A percentile compares a stretch with the other conserved stretches of the same genome.
phyloP scores from a whole-genome alignment of 2,888 invertebrate species.

The Crossocerus cetratus region DNA sequence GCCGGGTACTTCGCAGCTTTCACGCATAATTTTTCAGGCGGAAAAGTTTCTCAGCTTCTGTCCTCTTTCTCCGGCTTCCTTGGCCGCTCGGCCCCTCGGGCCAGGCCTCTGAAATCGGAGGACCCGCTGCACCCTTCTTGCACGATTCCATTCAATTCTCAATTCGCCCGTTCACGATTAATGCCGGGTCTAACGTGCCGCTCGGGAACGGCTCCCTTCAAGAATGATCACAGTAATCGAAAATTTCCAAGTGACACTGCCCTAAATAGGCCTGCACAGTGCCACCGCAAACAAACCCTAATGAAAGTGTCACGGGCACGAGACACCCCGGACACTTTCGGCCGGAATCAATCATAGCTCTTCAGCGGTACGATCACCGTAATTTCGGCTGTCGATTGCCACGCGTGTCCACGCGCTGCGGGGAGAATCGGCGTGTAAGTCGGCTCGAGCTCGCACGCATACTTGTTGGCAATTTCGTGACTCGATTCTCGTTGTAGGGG shows the following conservation, averaged over 20 bases:
- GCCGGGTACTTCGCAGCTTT: slow-evolving; percentile 55
- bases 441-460: not conserved
- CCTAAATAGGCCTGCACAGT: no score
- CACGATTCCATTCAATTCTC: no score
- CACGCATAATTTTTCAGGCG: slow-evolving; percentile 45
- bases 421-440: no score
- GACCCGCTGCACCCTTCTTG: not conserved
- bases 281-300: no score
- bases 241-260: no score
- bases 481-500: slow-evolving; percentile 16
- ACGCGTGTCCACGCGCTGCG: not conserved
- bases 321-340: no score
- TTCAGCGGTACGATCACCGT: slow-evolving; percentile 15
- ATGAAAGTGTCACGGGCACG: no score
- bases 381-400: slow-evolving; percentile 23
- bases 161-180: no score
- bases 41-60: slow-evolving; percentile 17
- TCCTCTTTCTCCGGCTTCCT: not conserved
- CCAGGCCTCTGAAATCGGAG: not conserved
- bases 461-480: slow-evolving; percentile 23
- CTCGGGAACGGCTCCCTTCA: no score
- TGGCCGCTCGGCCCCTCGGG: not conserved
- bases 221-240: no score
- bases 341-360: not conserved
- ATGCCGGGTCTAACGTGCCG: no score